A percentile compares a stretch with the other conserved stretches of the same genome.
Conservation (phyloP, 1,140 invertebrate species). For the Hycleus phaleratus region DNA sequence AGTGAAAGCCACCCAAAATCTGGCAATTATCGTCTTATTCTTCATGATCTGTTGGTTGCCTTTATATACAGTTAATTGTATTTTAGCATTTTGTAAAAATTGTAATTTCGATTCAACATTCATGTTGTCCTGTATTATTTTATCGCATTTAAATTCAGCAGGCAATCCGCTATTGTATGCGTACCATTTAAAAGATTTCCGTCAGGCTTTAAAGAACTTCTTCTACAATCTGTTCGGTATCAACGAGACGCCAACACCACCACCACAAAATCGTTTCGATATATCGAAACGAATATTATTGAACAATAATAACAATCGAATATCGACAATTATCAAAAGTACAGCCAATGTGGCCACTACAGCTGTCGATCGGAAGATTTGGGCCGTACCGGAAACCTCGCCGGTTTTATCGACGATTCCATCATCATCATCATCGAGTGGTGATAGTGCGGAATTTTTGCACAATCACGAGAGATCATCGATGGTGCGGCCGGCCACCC, state of each 20-base stretch:
- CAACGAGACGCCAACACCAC: not conserved
- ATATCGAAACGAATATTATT: no score
- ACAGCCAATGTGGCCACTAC: no score
- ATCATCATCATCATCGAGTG: no score
- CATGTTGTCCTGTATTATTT: conserved; percentile 75
- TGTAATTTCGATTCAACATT: conserved; percentile 59
- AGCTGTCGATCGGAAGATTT: no score
- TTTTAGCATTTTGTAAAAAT: conserved; percentile 68
- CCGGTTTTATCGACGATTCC: no score
- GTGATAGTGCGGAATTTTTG: no score
- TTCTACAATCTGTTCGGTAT: conserved; percentile 47
- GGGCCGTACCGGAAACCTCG: no score
- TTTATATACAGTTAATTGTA: conserved; percentile 83
- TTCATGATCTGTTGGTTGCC: conserved; percentile 92
- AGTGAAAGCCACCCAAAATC: conserved; percentile 83
- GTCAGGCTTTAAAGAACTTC: conserved; percentile 61
- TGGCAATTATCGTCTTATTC: conserved; percentile 83
- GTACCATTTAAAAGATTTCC: conserved; percentile 81
- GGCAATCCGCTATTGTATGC: conserved; percentile 84
- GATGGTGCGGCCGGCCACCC: conserved; percentile 18
- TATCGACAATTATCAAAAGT: no score
- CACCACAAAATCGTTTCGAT: no score
- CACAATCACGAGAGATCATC: conserved; percentile 10
- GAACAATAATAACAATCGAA: no score
- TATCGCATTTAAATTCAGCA: conserved; percentile 83